A percentile compares a stretch with the other conserved stretches of the same genome.
Evolutionary conservation across 2,888 invertebrate species (phyloP).

Genomic region (Myathropa florea): DNA sequence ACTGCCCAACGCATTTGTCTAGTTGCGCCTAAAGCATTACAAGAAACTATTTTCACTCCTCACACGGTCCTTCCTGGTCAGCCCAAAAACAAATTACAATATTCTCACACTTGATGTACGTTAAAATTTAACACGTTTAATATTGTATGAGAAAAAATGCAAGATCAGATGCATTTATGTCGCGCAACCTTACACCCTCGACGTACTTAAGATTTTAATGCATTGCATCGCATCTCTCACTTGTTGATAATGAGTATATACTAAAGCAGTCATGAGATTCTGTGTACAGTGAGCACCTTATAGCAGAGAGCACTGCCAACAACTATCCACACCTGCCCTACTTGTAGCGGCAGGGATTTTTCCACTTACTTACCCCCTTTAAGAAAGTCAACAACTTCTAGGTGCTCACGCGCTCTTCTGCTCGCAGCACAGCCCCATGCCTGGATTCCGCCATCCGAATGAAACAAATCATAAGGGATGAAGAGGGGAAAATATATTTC

Average conservation of each 20-base stretch:
- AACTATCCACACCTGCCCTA: constrained; percentile 6
- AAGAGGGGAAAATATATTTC: neutral
- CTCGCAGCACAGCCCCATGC: neutral
- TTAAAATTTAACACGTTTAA: neutral
- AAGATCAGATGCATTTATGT: neutral
- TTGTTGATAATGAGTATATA: constrained; percentile 50
- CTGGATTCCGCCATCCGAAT: no score
- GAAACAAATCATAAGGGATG: no score
- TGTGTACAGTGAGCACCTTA: neutral
- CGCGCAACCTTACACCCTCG: neutral
- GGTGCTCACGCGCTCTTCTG: constrained; percentile 11
- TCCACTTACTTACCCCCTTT: constrained; percentile 55
- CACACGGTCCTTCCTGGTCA: neutral
- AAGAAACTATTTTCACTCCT: no score
- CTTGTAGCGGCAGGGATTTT: constrained; percentile 47
- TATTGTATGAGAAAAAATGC: neutral
- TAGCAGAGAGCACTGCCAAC: neutral
- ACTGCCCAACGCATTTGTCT: no score
- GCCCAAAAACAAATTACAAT: neutral
- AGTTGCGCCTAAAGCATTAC: no score
- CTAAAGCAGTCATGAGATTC: neutral
- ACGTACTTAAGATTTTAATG: constrained; percentile 30
- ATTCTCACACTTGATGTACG: neutral
- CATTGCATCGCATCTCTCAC: constrained; percentile 21
- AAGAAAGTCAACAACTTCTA: constrained; percentile 53